Conservation (phyloP, 2,888 invertebrate genomes). For the Parthenolecanium corni region DNA sequence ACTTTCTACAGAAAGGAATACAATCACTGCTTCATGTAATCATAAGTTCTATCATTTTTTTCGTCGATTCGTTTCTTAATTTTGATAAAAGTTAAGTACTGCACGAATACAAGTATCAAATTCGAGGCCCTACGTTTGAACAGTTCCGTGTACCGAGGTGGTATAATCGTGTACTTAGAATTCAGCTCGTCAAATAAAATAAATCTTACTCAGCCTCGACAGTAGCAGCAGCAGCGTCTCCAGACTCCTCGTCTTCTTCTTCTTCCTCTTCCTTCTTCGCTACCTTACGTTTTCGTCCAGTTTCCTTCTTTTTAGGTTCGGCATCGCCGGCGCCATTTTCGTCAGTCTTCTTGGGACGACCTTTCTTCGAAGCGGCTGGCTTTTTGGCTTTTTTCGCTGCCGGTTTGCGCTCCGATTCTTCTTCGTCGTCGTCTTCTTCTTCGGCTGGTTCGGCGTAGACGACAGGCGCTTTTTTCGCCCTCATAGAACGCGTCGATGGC, state of each 20-base stretch:
- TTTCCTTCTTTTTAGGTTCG: background rate
- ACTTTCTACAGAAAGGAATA: background rate
- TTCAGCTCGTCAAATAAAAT: background rate
- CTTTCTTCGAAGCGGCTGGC: constrained; percentile 1
- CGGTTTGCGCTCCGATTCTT: background rate
- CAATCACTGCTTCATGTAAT: background rate
- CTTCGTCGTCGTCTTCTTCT: background rate
- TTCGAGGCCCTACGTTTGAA: no score
- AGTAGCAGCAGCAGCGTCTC: background rate
- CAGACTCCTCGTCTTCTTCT: background rate
- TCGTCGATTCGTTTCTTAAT: no score
- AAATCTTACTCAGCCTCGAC: background rate
- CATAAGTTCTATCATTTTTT: background rate
- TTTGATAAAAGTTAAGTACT: no score
- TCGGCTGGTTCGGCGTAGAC: background rate
- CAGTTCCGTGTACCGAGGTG: no score
- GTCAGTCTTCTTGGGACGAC: constrained; percentile 1
- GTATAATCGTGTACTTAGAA: background rate
- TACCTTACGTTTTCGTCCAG: background rate
- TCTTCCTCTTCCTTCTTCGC: background rate
- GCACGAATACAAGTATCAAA: no score
- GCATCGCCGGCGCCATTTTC: background rate
- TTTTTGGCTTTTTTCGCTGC: constrained; percentile 1
- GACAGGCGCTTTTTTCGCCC: background rate
- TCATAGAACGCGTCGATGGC: background rate